Percentiles rank a stretch among this genome's conserved stretches.
Evolutionary conservation across 2,797 vertebrate species (phyloP).

Genomic region (Etheostoma nigrum): DNA sequence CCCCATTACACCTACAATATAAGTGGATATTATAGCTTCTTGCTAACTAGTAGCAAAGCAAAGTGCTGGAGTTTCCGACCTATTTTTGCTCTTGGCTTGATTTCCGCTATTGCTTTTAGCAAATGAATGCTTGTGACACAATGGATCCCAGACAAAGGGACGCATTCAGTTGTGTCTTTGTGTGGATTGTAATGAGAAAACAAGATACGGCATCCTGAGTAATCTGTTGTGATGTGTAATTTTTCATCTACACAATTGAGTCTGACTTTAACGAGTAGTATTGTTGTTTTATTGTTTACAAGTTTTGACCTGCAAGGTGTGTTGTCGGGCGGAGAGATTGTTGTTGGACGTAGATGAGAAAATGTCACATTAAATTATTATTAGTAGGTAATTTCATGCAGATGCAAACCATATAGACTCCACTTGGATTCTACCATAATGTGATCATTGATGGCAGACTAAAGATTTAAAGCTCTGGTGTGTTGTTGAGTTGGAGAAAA

Average conservation of each 20-base stretch:
- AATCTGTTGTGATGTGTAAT: conserved; percentile 35
- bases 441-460: neutral
- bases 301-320: neutral
- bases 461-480: neutral
- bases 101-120: conserved; percentile 51
- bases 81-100: conserved; percentile 62
- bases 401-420: neutral
- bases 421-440: neutral
- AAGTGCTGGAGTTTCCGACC: conserved; percentile 56
- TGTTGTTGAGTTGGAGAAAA: conserved; percentile 9
- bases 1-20: neutral
- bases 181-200: conserved; percentile 59
- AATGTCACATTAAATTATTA: neutral
- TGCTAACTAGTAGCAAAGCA: conserved; percentile 23
- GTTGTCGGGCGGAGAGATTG: neutral
- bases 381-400: neutral
- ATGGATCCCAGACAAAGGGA: conserved; percentile 63
- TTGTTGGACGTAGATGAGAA: neutral
- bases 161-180: conserved; percentile 57
- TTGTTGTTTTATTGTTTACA: neutral
- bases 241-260: conserved; percentile 16
- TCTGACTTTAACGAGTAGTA: conserved; percentile 33
- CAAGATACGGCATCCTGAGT: conserved; percentile 29
- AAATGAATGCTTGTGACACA: conserved; percentile 58
- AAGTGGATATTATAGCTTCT: neutral